Base-by-base conservation (phyloP, 2,113 vertebrate species). In the Xiphophorus couchianus region DNA sequence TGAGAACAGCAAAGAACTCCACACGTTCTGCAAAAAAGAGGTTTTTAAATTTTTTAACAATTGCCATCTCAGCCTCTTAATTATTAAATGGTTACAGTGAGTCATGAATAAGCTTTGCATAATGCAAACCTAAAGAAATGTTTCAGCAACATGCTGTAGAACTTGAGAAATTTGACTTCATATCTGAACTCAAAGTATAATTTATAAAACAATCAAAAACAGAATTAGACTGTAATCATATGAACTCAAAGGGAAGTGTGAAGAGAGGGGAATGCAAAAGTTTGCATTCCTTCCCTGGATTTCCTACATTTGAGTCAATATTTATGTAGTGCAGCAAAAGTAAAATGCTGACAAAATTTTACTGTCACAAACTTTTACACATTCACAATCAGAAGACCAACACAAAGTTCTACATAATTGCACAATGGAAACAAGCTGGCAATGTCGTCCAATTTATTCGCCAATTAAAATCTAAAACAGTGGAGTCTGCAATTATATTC, bases 51-150 rank as follows among this genome's bases (percentile, higher is more conserved):
- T 90, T 90, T 93, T 91, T 81, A 91, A 88, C 80, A 88, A 82
- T 87, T 90, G 84, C 89, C 91, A 92, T 93, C 93, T 94, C 89
- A 87, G 78, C 75, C 72, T 74, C 86, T 94, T 64, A 92, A 93
- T 93, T 91, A 94, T 94, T 93, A 87, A 94, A 78, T 5, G 33
- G 64, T 68, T 71, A 77, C 86, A 81, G 75, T 82, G 84, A 90
- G 85, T 81, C 76, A 54, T 88, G 88, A 90, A 82, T 85, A 89
- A 83, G 82, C 70, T 86, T 72, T 90, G 84, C 87, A 92, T 93
- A 92, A 92, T 93, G 86, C 89, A 93, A 81, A 71, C 9, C 64
- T 76, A 54, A 63, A 86, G 86, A 93, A 92, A 90, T 82, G 80
- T 83, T 83, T 81, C 78, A 73, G 80, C 76, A 39, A 68, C 22